Base-by-base conservation (phyloP, 2,113 vertebrate species). In the Gopherus flavomarginatus region DNA sequence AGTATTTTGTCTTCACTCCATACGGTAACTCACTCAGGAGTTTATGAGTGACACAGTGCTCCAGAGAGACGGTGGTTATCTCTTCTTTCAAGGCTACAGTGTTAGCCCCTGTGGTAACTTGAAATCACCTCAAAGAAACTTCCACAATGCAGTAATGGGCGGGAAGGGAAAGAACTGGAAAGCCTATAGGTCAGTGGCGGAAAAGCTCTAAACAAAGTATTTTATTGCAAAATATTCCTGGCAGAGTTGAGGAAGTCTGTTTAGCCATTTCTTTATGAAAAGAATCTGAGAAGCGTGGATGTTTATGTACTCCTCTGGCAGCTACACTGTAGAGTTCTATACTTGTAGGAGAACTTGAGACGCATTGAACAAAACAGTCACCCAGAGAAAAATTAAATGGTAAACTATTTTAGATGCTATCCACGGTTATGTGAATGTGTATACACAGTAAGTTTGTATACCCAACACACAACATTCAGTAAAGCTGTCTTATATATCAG, bases 71-170 rank as follows among this genome's bases (percentile, higher is more conserved):
- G 92, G 59, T 81, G 85, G 24, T n/a, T 77, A 54, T 93, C 5
- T 83, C 57, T 93, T 94, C 79, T 79, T 77, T 92, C 24, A 83
- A 90, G 84, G n/a, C 81, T 57, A 85, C 35, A 82, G 79, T 52
- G 92, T 90, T 85, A 89, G 90, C 86, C 72, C 72, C 38, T 90
- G 85, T 81, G 81, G 77, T 54, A 91, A 31, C 87, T 93, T 91
- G 90, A 95, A 96, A 86, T 50, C 53, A 29, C 42, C 90, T 82
- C 91, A 89, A 89, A 87, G 84, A 96, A 96, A 78, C 75, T 87
- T 91, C 90, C 81, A 82, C 27, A 59, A n/a, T 81, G 54, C 44
- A 89, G 81, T 84, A 87, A 95, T 50, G 16, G 44, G 79, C 86
- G 79, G 88, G 54, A 94, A 92, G 96, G 93, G 53, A 91, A 78